phyloP scores from a whole-genome alignment of 2,113 vertebrate genomes.

The Ophiodon elongatus region DNA sequence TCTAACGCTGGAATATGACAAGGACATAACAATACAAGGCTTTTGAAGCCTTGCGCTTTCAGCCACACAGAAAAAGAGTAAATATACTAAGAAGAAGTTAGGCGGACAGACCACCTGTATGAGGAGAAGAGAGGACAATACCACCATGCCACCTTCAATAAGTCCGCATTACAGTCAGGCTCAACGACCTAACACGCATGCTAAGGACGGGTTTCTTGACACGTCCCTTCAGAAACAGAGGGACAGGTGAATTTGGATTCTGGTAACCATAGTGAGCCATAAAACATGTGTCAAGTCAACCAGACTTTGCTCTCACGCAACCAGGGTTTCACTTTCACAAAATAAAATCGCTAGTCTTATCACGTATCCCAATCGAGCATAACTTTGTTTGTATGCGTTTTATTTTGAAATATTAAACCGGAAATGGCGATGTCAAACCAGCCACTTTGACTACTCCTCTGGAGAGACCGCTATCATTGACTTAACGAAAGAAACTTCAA shows the following conservation, averaged over 20 bases:
- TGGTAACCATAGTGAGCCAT: conserved; percentile 65
- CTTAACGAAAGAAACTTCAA: conserved; percentile 60
- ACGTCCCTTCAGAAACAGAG: neutral
- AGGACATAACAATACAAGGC: neutral
- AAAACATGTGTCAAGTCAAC: conserved; percentile 25
- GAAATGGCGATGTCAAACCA: accelerated
- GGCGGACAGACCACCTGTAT: too few species aligned
- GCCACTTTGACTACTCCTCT: neutral
- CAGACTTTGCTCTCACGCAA: neutral
- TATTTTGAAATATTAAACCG: conserved; percentile 1
- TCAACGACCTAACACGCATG: too few species aligned
- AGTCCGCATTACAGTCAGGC: neutral
- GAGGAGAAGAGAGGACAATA: neutral
- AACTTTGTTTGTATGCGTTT: neutral
- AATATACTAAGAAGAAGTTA: neutral
- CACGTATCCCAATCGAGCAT: accelerated
- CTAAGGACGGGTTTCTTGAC: too few species aligned
- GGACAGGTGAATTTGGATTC: conserved; percentile 61
- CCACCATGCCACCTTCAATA: neutral
- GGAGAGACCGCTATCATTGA: conserved; percentile 20
- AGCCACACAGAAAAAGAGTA: too few species aligned
- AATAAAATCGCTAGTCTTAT: neutral
- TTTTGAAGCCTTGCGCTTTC: too few species aligned
- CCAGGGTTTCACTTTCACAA: conserved; percentile 2
- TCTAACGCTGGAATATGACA: neutral